phyloP scores from a whole-genome alignment of 2,888 invertebrate genomes.

The Serrognathus titanus region DNA sequence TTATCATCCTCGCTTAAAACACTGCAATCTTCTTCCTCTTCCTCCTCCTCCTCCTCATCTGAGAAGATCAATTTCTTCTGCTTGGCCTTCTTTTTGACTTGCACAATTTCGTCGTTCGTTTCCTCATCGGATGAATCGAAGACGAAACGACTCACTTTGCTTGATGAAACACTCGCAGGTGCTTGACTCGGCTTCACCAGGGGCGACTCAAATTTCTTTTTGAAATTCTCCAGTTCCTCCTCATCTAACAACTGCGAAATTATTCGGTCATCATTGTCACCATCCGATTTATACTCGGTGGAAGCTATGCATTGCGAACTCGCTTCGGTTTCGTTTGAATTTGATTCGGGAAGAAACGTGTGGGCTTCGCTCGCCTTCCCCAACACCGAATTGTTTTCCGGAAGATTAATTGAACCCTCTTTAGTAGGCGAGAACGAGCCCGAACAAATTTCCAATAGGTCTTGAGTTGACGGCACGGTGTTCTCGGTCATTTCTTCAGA shows the following conservation, averaged over 20 bases:
- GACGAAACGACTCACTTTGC: constrained; percentile 13
- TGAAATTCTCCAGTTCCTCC: constrained; percentile 40
- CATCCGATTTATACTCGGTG: constrained; percentile 20
- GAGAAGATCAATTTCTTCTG: constrained; percentile 51
- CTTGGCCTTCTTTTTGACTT: constrained; percentile 32
- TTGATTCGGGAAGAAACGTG: neutral
- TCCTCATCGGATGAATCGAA: constrained; percentile 44
- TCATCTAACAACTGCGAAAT: constrained; percentile 41
- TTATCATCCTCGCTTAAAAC: constrained; percentile 41
- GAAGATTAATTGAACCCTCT: neutral
- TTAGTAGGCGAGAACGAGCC: constrained; percentile 33
- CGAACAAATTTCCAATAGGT: constrained; percentile 42
- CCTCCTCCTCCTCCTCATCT: constrained; percentile 47
- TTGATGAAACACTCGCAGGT: neutral
- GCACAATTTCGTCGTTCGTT: constrained; percentile 28
- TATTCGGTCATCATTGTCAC: constrained; percentile 37
- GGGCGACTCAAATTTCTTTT: constrained; percentile 38
- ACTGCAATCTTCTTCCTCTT: constrained; percentile 29
- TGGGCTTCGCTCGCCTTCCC: constrained; percentile 1
- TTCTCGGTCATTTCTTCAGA: neutral
- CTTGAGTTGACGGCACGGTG: constrained; percentile 34
- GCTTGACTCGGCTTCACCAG: constrained; percentile 12
- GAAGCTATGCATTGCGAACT: too few relatives aligned
- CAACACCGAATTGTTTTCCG: neutral
- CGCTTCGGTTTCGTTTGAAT: too few relatives aligned